Evolutionary conservation across 2,113 vertebrate species (phyloP).

Genomic region (Tichodroma muraria): DNA sequence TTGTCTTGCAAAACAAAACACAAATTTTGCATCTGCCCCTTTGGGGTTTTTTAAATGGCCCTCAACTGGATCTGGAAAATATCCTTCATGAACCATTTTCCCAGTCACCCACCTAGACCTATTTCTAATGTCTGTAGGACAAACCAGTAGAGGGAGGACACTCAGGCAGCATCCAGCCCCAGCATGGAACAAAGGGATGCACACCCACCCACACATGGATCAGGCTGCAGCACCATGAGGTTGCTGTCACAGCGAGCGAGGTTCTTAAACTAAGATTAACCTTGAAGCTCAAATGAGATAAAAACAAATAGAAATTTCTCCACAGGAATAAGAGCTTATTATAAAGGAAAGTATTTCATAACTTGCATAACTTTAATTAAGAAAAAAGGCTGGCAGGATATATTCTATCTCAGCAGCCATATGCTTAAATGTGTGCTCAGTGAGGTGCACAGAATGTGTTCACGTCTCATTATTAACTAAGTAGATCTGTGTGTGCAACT

Average conservation of each 20-base stretch:
- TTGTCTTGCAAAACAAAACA: neutral
- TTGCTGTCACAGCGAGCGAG: constrained; percentile 60
- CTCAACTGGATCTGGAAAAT: neutral
- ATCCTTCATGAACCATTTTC: constrained; percentile 20
- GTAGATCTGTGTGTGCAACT: constrained; percentile 36
- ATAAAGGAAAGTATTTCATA: constrained; percentile 75
- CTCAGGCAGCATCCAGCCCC: constrained; percentile 52
- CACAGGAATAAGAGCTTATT: constrained; percentile 77
- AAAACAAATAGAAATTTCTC: constrained; percentile 84
- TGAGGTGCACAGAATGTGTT: constrained; percentile 67
- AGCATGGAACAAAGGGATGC: constrained; percentile 39
- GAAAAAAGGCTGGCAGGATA: constrained; percentile 71
- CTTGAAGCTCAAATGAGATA: constrained; percentile 79
- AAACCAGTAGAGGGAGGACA: constrained; percentile 12
- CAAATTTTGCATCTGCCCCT: neutral
- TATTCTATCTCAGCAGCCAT: constrained; percentile 70
- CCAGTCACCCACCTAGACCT: neutral
- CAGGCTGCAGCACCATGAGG: constrained; percentile 52
- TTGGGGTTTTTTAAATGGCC: neutral
- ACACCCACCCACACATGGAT: constrained; percentile 31
- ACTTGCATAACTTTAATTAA: constrained; percentile 79
- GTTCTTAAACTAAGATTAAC: constrained; percentile 80
- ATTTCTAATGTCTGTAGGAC: neutral
- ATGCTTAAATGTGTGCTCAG: constrained; percentile 72
- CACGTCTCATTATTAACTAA: constrained; percentile 67